Evolutionary conservation across 2,888 invertebrate genomes (phyloP).

Genomic region (Tuberolachnus salignus): DNA sequence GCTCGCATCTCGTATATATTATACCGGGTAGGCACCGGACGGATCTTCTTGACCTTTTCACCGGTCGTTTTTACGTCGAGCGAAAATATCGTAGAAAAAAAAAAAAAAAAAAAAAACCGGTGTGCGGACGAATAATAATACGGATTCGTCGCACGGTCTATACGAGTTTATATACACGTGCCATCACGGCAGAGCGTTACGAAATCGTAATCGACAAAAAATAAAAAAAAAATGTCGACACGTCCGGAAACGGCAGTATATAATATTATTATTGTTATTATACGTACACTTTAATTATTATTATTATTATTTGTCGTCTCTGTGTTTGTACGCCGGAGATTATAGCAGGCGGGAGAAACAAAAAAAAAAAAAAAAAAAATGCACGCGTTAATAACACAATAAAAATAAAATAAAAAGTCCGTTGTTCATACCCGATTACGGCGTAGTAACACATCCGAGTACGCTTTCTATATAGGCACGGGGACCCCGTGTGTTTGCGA

Average conservation of each 20-base stretch:
- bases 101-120: slow-evolving; percentile 28
- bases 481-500: too few species aligned
- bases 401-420: slow-evolving; percentile 13
- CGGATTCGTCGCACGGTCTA: too few species aligned
- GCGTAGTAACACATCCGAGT: slow-evolving; percentile 12
- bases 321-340: too few species aligned
- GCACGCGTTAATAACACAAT: slow-evolving; percentile 9
- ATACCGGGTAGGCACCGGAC: background rate
- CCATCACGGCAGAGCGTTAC: background rate
- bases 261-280: slow-evolving; percentile 24
- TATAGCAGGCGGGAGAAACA: too few species aligned
- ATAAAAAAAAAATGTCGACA: too few species aligned
- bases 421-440: slow-evolving; percentile 38
- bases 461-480: slow-evolving; percentile 8
- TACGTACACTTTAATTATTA: background rate
- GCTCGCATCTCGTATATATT: background rate
- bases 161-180: too few species aligned
- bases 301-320: too few species aligned
- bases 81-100: too few species aligned
- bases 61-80: slow-evolving; percentile 16
- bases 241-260: slow-evolving; percentile 13
- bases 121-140: too few species aligned
- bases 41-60: slow-evolving; percentile 25
- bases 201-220: slow-evolving; percentile 31
- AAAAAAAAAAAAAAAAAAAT: background rate